A percentile compares a stretch with the other conserved stretches of the same genome.
phyloP scores from a whole-genome alignment of 2,888 invertebrate genomes.

The Trypoxylon attenuatum region DNA sequence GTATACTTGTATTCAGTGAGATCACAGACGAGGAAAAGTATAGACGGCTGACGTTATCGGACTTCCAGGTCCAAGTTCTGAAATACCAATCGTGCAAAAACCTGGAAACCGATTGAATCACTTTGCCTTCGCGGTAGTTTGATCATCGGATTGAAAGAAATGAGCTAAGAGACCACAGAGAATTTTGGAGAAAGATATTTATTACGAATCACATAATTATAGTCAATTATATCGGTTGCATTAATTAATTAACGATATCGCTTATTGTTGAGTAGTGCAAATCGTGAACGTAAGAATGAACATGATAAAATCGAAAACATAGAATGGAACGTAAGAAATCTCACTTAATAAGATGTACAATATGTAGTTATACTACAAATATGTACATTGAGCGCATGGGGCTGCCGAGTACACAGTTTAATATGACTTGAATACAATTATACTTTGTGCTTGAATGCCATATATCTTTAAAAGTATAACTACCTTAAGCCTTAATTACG shows the following conservation, averaged over 20 bases:
- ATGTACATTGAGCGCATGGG: slow-evolving; percentile 49
- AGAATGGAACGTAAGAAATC: slow-evolving; percentile 41
- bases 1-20: not conserved
- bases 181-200: slow-evolving; percentile 32
- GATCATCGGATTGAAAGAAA: no score
- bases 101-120: no score
- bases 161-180: no score
- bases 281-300: slow-evolving; percentile 30
- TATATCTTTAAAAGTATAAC: slow-evolving; percentile 23
- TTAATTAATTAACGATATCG: slow-evolving; percentile 19
- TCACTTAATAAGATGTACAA: slow-evolving; percentile 29
- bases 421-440: slow-evolving; percentile 35
- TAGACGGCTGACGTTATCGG: no score
- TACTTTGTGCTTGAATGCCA: slow-evolving; percentile 38
- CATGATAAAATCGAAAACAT: slow-evolving; percentile 12
- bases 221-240: slow-evolving; percentile 32
- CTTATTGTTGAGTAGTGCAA: slow-evolving; percentile 33
- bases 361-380: slow-evolving; percentile 45
- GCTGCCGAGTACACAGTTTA: slow-evolving; percentile 36
- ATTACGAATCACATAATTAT: slow-evolving; percentile 38
- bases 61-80: no score
- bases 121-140: no score
- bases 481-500: slow-evolving; percentile 22
- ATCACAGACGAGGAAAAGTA: no score
- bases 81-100: no score